Conservation (phyloP, 2,113 vertebrate genomes). For the Marmota monax region DNA sequence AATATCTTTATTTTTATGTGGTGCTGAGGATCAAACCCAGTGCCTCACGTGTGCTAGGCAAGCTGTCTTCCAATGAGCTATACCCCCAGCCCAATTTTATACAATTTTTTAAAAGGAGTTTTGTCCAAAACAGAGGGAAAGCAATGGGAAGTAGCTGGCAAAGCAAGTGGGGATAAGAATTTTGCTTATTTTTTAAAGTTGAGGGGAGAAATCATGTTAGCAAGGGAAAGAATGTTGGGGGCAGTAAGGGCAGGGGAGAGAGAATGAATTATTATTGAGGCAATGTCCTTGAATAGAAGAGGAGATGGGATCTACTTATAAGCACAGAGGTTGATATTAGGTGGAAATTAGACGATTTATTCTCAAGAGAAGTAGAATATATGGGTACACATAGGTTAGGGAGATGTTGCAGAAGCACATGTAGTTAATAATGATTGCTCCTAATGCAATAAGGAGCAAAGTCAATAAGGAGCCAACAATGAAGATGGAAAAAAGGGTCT, state of each 20-base stretch:
- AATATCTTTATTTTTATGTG: too few relatives aligned
- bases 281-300: constrained; percentile 31
- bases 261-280: constrained; percentile 8
- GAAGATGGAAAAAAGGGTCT: background rate
- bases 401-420: background rate
- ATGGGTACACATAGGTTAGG: background rate
- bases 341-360: background rate
- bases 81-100: background rate
- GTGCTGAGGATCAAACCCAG: too few relatives aligned
- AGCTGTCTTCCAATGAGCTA: too few relatives aligned
- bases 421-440: background rate
- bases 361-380: background rate
- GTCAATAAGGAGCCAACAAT: background rate
- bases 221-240: background rate
- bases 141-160: background rate
- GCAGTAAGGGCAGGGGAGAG: too few relatives aligned
- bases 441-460: background rate
- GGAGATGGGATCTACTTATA: background rate
- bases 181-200: constrained; percentile 9
- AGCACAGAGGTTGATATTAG: background rate
- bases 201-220: background rate
- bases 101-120: background rate
- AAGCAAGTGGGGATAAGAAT: background rate
- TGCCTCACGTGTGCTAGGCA: too few relatives aligned
- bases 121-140: background rate